Conservation (phyloP, 1,140 invertebrate genomes). For the Ganaspis sp. region DNA sequence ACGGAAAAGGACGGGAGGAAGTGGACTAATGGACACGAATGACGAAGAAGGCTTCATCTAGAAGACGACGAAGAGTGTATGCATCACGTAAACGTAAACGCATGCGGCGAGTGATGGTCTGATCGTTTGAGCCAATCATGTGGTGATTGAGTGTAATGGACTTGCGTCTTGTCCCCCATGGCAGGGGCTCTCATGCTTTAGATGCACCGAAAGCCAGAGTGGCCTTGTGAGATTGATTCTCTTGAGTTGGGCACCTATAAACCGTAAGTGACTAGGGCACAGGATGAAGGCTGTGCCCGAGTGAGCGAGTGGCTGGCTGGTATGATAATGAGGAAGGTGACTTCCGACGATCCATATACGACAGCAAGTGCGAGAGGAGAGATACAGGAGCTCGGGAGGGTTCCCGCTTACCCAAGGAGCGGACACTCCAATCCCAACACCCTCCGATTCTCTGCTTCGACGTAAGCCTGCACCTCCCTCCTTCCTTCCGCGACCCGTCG, state of each 20-base stretch:
- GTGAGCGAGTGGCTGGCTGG: conserved; percentile 67
- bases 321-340: conserved; percentile 78
- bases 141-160: conserved; percentile 76
- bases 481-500: conserved; percentile 68
- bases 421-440: conserved; percentile 73
- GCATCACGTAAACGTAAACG: conserved; percentile 45
- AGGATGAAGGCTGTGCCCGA: conserved; percentile 74
- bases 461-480: conserved; percentile 55
- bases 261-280: conserved; percentile 74
- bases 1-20: background rate
- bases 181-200: conserved; percentile 69
- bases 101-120: conserved; percentile 67
- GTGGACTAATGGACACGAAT: conserved; percentile 7
- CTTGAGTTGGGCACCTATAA: conserved; percentile 71
- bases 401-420: conserved; percentile 70
- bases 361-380: conserved; percentile 40
- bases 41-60: conserved; percentile 24
- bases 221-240: conserved; percentile 38
- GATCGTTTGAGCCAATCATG: conserved; percentile 77
- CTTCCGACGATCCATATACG: conserved; percentile 75
- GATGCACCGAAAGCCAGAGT: conserved; percentile 34
- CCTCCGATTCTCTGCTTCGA: conserved; percentile 56
- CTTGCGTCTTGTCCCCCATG: conserved; percentile 76
- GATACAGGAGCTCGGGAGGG: conserved; percentile 53
- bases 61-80: conserved; percentile 36